Percentiles rank a stretch among this genome's conserved stretches.
Conservation (phyloP, 2,797 vertebrate genomes). For the Phoxinus dragarum region DNA sequence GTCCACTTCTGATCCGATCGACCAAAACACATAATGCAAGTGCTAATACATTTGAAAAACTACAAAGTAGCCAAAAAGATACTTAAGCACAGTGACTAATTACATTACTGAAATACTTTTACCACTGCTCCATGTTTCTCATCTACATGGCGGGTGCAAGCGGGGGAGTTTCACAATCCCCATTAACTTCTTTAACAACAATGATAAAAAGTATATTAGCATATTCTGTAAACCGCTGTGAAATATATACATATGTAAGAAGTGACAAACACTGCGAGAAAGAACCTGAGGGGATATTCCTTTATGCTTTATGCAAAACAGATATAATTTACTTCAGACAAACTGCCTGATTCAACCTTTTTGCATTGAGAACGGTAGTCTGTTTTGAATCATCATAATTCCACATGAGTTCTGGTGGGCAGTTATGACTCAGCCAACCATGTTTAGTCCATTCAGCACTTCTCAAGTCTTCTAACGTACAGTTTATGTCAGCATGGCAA, state of each 20-base stretch:
- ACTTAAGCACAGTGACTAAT: background rate
- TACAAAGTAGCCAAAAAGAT: background rate
- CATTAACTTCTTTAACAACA: conserved; percentile 1
- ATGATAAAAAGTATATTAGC: background rate
- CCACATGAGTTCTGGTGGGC: conserved; percentile 17
- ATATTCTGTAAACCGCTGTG: background rate
- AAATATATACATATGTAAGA: background rate
- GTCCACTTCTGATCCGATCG: too few relatives aligned
- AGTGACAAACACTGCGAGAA: conserved; percentile 40
- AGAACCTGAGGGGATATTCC: conserved; percentile 49
- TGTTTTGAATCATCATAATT: conserved; percentile 43
- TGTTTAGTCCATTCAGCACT: conserved; percentile 25
- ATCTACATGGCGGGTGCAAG: conserved; percentile 21
- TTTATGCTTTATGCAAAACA: conserved; percentile 60
- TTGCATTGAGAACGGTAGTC: conserved; percentile 21
- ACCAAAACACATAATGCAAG: too few relatives aligned
- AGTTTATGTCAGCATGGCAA: conserved; percentile 17
- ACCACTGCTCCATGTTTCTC: conserved; percentile 38
- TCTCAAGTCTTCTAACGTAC: background rate
- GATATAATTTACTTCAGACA: conserved; percentile 30
- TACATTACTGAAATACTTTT: background rate
- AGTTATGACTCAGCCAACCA: conserved; percentile 5
- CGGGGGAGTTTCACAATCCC: background rate
- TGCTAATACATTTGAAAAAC: background rate
- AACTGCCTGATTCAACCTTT: conserved; percentile 38